Evolutionary conservation across 53 echinoderm and acorn worm species (phyloP).

Genomic region (Patiria pectinifera): DNA sequence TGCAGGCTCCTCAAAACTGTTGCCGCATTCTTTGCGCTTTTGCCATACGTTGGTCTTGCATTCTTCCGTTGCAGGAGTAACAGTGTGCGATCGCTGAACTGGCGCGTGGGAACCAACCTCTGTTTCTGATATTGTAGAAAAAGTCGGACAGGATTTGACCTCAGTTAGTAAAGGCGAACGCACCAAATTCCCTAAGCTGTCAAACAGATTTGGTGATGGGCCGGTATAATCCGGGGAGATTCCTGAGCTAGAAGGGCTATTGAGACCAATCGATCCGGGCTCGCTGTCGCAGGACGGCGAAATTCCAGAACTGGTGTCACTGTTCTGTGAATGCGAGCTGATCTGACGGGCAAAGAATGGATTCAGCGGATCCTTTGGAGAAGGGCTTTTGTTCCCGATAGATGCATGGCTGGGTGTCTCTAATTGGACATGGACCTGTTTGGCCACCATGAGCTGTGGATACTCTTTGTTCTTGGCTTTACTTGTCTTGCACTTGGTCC

Average conservation of each 20-base stretch:
- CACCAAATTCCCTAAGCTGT: constrained; percentile 47
- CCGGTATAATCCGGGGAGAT: constrained; percentile 84
- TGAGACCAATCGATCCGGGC: constrained; percentile 70
- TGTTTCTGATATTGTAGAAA: constrained; percentile 39
- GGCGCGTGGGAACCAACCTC: constrained; percentile 14
- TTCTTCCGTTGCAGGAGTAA: constrained; percentile 2
- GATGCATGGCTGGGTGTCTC: constrained; percentile 27
- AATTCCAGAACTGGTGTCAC: constrained; percentile 86
- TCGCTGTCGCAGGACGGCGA: constrained; percentile 83
- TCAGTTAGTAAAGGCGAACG: constrained; percentile 32
- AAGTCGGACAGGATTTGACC: constrained; percentile 49
- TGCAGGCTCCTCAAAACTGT: constrained; percentile 65
- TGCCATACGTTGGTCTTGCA: constrained; percentile 79
- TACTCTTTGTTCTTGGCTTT: constrained; percentile 67
- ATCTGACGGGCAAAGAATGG: constrained; percentile 83
- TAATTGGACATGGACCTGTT: constrained; percentile 31
- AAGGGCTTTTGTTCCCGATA: constrained; percentile 13
- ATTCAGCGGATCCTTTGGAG: constrained; percentile 51
- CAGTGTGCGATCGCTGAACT: not conserved
- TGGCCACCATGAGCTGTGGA: constrained; percentile 59
- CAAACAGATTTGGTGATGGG: constrained; percentile 42
- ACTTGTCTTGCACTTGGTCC: constrained; percentile 65
- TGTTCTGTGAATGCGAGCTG: constrained; percentile 84
- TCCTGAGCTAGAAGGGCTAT: constrained; percentile 82
- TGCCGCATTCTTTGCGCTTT: constrained; percentile 76